Evolutionary conservation across 2,113 vertebrate species (phyloP).

Genomic region (Raja brachyura): DNA sequence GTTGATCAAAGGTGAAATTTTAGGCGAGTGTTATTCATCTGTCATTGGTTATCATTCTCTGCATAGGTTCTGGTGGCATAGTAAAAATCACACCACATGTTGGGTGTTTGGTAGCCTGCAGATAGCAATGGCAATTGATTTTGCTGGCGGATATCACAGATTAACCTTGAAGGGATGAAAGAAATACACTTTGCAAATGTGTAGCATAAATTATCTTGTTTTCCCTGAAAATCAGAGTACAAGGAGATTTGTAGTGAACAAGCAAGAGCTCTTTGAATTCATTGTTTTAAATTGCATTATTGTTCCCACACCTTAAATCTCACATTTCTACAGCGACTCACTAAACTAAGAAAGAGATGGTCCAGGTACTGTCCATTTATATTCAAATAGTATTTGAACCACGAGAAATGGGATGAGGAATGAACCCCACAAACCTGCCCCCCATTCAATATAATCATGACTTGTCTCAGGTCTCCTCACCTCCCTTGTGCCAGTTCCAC

Average conservation of each 20-base stretch:
- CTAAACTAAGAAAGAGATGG: neutral
- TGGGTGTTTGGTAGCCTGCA: neutral
- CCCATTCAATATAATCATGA: no score
- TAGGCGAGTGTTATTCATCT: neutral
- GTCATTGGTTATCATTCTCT: neutral
- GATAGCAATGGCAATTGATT: neutral
- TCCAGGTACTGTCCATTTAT: neutral
- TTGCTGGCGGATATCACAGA: neutral
- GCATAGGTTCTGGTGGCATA: neutral
- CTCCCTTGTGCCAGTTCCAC: no score
- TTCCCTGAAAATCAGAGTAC: neutral
- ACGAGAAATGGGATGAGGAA: no score
- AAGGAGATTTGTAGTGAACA: neutral
- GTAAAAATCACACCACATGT: neutral
- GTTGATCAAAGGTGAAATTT: no score
- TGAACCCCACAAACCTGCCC: no score
- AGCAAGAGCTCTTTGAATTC: no score
- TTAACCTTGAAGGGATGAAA: neutral
- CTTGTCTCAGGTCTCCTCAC: no score
- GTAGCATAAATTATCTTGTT: neutral
- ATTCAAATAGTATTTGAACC: neutral
- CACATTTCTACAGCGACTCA: neutral
- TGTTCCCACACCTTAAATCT: neutral
- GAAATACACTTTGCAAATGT: neutral
- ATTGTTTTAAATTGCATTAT: neutral